Evolutionary conservation across 2,888 invertebrate species (phyloP), one percentile per base, ranked within the genome.

Genomic region (Poecilus cupreus): DNA sequence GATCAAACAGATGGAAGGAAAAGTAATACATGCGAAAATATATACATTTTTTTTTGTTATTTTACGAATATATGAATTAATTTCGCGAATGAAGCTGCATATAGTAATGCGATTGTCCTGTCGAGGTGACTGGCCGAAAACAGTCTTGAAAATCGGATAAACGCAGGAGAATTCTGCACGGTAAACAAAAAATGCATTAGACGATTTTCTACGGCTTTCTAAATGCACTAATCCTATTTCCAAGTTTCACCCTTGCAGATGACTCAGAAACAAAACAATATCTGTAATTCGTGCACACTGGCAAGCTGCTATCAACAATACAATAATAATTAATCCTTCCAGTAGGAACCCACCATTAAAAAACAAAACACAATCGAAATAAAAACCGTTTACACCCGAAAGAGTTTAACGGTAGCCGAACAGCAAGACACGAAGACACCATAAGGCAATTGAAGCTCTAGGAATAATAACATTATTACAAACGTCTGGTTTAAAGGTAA

Each of bases 381-480:
- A 64, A 64, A 26, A 13, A 32, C 32, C 6, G 32, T 32, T 32
- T 32, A 32, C 32, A 32, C 32, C 32, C 32, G 32, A 32, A 32
- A 32, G 32, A 32, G 64, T 37, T 37, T 37, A 37, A 37, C 64
- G 37, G 64, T 64, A 64, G 37, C 13, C 0, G 64, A 64, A 13
- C 64, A 64, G 37, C 64, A 26, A 64, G 64, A 26, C 64, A 32
- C 64, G 32, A 26, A 64, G 64, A 26, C 64, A 32, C 64, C 64
- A 64, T 24, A 64, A 64, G 64, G 64, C 64, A 64, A 64, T 60
- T 22, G 24, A 32, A 60, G 32, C 16, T 20, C 37, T 37, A 26
- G 24, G 26, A 64, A 64, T 64, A 64, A 64, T 64, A 64, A 64
- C 64, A 64, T 64, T 64, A 64, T 64, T 64, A 64, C 64, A 37